Base-by-base conservation (phyloP, 2,113 vertebrate genomes). In the Callionymus lyra region DNA sequence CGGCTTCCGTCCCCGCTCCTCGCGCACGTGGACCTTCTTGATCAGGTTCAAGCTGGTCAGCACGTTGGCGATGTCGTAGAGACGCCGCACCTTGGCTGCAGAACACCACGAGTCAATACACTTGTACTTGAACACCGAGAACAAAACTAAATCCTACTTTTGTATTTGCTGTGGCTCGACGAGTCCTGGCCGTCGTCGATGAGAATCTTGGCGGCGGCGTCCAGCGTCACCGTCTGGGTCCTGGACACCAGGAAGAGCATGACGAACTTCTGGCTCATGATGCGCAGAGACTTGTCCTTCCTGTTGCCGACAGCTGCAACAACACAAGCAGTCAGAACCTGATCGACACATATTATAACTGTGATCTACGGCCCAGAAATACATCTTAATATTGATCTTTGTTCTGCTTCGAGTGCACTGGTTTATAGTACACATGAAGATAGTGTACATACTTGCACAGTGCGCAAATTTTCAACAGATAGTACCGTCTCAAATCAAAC, bases 241-340 rank as follows among this genome's bases (percentile, higher is more conserved):
- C 86, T 89, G 51, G 92, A 94, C 61, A 92, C 91, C 46, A 97
- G 88, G 83, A 96, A 95, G 27, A 97, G 83, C 90, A 91, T 96
- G 76, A 97, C 92, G 60, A 97, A 97, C 74, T 94, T 96, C 77
- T 95, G 91, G 79, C 92, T 97, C 92, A 97, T 93, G 68, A 94
- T 92, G 51, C 91, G 82, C 64, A 97, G 77, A 1, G 93, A 97
- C 64, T 95, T 96, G 81, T 96, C 92, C 78, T 96, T 97, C 76
- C 93, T 88, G 73, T 89, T 93, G 65, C 84, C 84, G 43, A 82
- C 80, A 43, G 85, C 86, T 70, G 83, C 50, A 59, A 41, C 34
- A 34, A 63, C 6, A 41, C 46, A 64, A 40, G 21, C 8, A 27
- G 21, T 27, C 21, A 27, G 21, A 27, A n/a, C n/a, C n/a, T n/a